These are phyloP conservation scores for Clarias magur DNA, from an alignment of 2,113 vertebrate genomes.

Conservation along the genomic window DNA sequence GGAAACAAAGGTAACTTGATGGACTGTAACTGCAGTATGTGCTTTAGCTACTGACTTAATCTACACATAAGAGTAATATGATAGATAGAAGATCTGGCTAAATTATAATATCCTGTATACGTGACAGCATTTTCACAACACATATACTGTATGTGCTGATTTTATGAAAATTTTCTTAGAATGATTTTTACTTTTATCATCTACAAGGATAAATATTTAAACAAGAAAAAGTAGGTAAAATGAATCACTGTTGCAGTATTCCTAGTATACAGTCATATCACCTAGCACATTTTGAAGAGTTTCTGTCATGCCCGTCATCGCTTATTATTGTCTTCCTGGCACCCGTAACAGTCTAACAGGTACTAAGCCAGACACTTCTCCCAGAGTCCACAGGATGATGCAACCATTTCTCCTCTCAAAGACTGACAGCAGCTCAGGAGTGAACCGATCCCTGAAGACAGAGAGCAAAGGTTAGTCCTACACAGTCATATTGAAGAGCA, in stretches of 20 bases:
- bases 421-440: constrained; percentile 64
- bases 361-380: constrained; percentile 84
- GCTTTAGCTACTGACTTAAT: background rate
- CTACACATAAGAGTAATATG: background rate
- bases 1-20: constrained; percentile 78
- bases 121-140: background rate
- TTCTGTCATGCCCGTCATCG: background rate
- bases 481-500: background rate
- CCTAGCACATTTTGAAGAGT: background rate
- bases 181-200: background rate
- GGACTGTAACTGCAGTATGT: background rate
- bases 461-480: constrained; percentile 75
- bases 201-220: background rate
- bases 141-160: background rate
- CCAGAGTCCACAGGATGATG: constrained; percentile 83
- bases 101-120: background rate
- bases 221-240: background rate
- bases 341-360: constrained; percentile 78
- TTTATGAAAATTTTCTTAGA: background rate
- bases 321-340: constrained; percentile 31
- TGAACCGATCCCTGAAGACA: constrained; percentile 72
- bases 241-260: background rate
- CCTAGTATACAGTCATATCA: background rate
- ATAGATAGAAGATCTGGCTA: background rate
- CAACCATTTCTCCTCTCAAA: constrained; percentile 85